phyloP scores from a whole-genome alignment of 2,888 invertebrate genomes.

The Zelleria hepariella region DNA sequence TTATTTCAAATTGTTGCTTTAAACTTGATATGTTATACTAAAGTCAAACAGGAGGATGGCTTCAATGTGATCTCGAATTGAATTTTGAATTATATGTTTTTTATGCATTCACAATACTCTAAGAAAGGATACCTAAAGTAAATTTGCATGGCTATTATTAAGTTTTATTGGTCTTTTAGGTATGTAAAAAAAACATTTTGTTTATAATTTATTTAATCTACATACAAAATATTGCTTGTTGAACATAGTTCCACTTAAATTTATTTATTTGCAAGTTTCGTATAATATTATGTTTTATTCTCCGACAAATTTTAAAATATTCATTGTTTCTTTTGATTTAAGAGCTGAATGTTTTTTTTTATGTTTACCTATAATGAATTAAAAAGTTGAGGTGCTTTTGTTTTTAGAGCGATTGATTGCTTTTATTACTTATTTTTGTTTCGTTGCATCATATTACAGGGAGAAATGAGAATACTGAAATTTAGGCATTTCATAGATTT shows the following conservation, averaged over 20 bases:
- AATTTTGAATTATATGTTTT: slow-evolving; percentile 34
- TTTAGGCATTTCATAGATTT: background rate
- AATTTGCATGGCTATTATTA: background rate
- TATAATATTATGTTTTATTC: too few relatives aligned
- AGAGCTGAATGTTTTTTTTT: slow-evolving; percentile 22
- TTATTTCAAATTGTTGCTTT: slow-evolving; percentile 55
- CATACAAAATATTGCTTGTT: background rate
- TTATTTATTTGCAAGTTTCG: too few relatives aligned
- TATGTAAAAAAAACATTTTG: background rate
- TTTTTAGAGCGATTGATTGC: background rate
- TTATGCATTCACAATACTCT: background rate
- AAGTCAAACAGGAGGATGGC: slow-evolving; percentile 45
- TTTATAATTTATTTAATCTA: too few relatives aligned
- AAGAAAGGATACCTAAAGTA: background rate
- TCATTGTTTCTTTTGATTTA: background rate
- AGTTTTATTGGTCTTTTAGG: background rate
- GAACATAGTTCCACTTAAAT: too few relatives aligned
- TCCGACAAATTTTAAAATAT: too few relatives aligned
- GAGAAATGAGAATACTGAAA: too few relatives aligned
- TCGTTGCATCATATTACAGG: background rate
- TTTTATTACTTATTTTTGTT: background rate
- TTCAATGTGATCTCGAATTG: slow-evolving; percentile 64
- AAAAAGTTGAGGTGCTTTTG: background rate
- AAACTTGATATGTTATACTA: slow-evolving; percentile 52
- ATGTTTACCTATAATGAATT: background rate